Base-by-base conservation (phyloP, 2,888 invertebrate genomes). In the Augiades crinisus region DNA sequence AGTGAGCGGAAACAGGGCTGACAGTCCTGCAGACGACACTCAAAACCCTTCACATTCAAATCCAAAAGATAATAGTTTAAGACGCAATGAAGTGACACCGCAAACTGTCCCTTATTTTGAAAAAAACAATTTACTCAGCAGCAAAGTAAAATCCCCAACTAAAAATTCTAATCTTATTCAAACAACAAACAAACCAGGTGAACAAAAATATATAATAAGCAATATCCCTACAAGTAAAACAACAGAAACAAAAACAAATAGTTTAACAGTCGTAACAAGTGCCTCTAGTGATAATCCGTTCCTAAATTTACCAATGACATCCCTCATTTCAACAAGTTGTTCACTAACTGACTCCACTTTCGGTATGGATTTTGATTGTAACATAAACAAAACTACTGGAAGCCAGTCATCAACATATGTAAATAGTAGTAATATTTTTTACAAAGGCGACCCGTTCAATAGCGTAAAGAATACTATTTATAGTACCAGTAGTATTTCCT, bases 1-100 rank as follows among this genome's bases (percentile, higher is more conserved):
- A 40, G 95, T 95, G 0, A 94, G 89, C 64, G 90, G 90, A 1
- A 89, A 88, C 55, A 78, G 90, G 61, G 90, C 89, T 21, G 90
- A 90, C 37, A 90, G 90, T 53, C 89, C 90, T 5, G 81, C 82
- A 17, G 89, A 89, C 50, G 89, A 88, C 53, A 60, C 66, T 2
- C 72, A 74, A 40, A 74, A 53, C 55, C 54, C 68, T 19, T 38
- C 63, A 41, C 72, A 67, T 54, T 24, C 58, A 8, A 72, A 65
- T 58, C 27, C 62, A 12, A 85, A 66, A 56, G 65, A 67, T 24
- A 62, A 16, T 45, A 55, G 41, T 55, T 56, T 61, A 49, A 53
- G 57, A 16, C 59, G 61, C 36, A 60, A 63, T 56, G 81, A 83
- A 49, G 53, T 71, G 53, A 38, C 65, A 21, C 50, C 69, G 27